Evolutionary conservation across 2,888 invertebrate species (phyloP), one percentile per base, ranked within the genome.

Genomic region (Callyntrura sp.): DNA sequence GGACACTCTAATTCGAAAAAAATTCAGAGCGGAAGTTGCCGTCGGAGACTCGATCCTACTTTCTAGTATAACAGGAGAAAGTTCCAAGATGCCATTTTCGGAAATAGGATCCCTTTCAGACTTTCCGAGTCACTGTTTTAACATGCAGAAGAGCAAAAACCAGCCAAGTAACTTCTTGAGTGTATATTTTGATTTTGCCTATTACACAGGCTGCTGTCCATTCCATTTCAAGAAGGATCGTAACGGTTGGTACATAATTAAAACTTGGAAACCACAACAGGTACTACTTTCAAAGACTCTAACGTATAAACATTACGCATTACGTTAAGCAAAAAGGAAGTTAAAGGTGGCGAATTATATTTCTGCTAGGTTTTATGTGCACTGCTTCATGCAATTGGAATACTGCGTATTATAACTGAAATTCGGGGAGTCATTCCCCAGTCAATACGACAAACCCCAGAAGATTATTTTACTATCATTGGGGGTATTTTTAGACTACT

Each of bases 191-290:
- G 88, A 88, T 51, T 88, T 88, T 60, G 88, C 88, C 8, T 88
- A 60, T 28, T 88, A 88, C 73, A 45, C 14, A 23, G 70, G 79
- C 9, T 82, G 70, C 60, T 57, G 88, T 51, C 88, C 88, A 12
- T 88, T 88, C 60, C 88, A 82, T 73, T 82, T 88, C 60, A 70
- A 5, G 6, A 4, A 9, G 11, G 48, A 82, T 14, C 65, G 12
- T 0, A 82, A 70, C 73, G 73, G 25, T 8, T 88, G 70, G 60
- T 79, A 81, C n/a, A 12, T 9, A 25, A 43, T 88, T 20, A 88
- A 88, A 88, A 88, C 45, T n/a, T 88, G 70, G 70, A 88, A 73
- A 20, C 88, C 88, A 20, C 88, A 88, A 45, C 82, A 88, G 88
- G 88, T 88, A 68, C 1, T 17, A 60, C 1, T 17, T n/a, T 20